Percentiles rank a stretch among this genome's conserved stretches.
Conservation (phyloP, 2,888 invertebrate species). For the Lasius fuliginosus region DNA sequence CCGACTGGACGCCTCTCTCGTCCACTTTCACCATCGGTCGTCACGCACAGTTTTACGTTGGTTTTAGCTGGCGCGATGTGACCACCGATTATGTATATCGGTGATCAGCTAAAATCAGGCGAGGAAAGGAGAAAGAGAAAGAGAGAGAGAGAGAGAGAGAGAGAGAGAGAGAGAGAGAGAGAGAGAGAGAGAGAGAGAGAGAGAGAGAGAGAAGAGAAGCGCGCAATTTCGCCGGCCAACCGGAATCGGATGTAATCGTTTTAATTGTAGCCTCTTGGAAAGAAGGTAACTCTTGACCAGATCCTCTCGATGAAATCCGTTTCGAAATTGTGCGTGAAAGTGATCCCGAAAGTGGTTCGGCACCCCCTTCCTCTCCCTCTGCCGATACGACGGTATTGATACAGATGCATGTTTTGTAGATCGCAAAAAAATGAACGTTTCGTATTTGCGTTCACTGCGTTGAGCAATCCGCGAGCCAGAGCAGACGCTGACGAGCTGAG, state of each 20-base stretch:
- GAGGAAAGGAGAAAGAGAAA: conserved; percentile 26
- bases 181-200: conserved; percentile 15
- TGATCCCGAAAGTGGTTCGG: conserved; percentile 47
- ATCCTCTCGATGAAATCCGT: conserved; percentile 30
- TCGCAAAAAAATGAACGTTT: not conserved
- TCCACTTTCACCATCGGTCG: conserved; percentile 80
- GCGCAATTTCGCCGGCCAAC: conserved; percentile 32
- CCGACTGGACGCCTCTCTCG: conserved; percentile 69
- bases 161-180: conserved; percentile 30
- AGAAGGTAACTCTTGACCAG: conserved; percentile 8
- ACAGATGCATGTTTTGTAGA: conserved; percentile 30
- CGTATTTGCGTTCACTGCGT: not conserved
- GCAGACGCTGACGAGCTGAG: not conserved
- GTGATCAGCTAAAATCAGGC: conserved; percentile 33
- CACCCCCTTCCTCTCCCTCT: not conserved
- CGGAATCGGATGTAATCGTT: conserved; percentile 44
- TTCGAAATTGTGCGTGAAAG: conserved; percentile 58
- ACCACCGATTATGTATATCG: not conserved
- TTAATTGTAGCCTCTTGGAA: conserved; percentile 33
- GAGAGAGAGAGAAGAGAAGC: conserved; percentile 8
- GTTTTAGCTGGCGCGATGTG: conserved; percentile 12
- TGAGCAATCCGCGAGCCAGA: not conserved
- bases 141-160: conserved; percentile 15
- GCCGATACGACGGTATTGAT: not conserved
- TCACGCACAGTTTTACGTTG: conserved; percentile 45